A percentile compares a stretch with the other conserved stretches of the same genome.
Conservation (phyloP, 2,888 invertebrate species). For the Macaria notata region DNA sequence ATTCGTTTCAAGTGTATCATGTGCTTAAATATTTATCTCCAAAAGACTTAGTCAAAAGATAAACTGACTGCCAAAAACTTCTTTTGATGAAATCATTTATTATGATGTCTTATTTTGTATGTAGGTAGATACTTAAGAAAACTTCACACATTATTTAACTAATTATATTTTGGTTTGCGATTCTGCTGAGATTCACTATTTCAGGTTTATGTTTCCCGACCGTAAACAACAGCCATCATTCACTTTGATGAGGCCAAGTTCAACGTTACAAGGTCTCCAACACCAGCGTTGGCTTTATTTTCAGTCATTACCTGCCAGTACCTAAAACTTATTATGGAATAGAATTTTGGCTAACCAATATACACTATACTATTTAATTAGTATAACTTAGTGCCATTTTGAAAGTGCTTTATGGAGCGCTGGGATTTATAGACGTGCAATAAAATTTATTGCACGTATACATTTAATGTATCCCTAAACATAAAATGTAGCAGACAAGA, state of each 20-base stretch:
- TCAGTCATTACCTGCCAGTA: not conserved
- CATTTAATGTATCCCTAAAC: conserved; percentile 8
- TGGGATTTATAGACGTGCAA: conserved; percentile 2
- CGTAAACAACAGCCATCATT: conserved; percentile 11
- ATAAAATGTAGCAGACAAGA: conserved; percentile 33
- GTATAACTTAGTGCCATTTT: too few relatives aligned
- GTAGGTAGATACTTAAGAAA: not conserved
- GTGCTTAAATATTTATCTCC: not conserved
- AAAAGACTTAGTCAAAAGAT: not conserved
- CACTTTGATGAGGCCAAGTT: conserved; percentile 1
- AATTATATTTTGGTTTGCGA: conserved; percentile 2
- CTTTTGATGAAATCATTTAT: not conserved
- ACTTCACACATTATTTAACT: not conserved
- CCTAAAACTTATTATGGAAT: not conserved
- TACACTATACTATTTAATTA: too few relatives aligned
- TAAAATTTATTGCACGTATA: too few relatives aligned
- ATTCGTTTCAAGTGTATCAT: not conserved
- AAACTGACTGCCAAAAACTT: not conserved
- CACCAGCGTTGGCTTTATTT: not conserved
- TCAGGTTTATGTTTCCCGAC: conserved; percentile 1
- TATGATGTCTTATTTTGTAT: not conserved
- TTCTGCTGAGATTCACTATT: conserved; percentile 2
- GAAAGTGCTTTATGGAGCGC: too few relatives aligned
- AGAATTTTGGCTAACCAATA: not conserved
- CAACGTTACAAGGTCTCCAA: conserved; percentile 2